Evolutionary conservation across 2,113 vertebrate genomes (phyloP), one percentile per base, ranked within the genome.

Genomic region (Lampris megalopsis): DNA sequence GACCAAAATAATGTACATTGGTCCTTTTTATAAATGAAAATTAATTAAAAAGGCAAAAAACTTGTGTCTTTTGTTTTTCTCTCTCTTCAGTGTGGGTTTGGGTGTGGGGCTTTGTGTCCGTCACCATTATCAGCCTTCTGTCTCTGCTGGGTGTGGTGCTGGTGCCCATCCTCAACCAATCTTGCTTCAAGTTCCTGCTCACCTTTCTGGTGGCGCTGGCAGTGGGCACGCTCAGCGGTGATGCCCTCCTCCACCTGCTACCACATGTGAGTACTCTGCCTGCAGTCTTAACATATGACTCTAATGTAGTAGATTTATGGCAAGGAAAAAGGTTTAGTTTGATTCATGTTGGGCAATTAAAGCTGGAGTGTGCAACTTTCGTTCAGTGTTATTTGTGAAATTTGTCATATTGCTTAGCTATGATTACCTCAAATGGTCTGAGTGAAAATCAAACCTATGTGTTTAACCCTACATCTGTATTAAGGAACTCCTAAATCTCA

Each of bases 151-250:
- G 98, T 0, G 97, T 99, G 82, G 93, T 99, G 66, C 94, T 99
- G 80, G 94, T 99, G 75, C 98, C 98, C 82, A 97, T 99, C 86
- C 97, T 99, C 92, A 97, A 99, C 75, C 98, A 99, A 82, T 95
- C 96, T 91, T 99, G 97, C 95, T 99, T 99, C 94, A 99, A 98
- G 93, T 99, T 97, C 89, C 96, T 99, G 79, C 97, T 99, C 88
- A 99, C 97, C 67, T 99, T 99, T 94, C 95, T 99, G 84, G 97
- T 99, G 82, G 98, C 98, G 40, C 93, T 99, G 73, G 98, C 98
- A 2, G 98, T 99, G 85, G 98, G 98, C 83, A 99, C 98, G 24
- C 97, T 99, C 91, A 99, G 97, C 37, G 98, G 98, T 37, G 98
- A 99, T 38, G 98, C 98, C 53, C 95, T 99, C 9, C 96, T 99